Conservation (phyloP, 2,797 vertebrate genomes). For the Enteromius radiatus region DNA sequence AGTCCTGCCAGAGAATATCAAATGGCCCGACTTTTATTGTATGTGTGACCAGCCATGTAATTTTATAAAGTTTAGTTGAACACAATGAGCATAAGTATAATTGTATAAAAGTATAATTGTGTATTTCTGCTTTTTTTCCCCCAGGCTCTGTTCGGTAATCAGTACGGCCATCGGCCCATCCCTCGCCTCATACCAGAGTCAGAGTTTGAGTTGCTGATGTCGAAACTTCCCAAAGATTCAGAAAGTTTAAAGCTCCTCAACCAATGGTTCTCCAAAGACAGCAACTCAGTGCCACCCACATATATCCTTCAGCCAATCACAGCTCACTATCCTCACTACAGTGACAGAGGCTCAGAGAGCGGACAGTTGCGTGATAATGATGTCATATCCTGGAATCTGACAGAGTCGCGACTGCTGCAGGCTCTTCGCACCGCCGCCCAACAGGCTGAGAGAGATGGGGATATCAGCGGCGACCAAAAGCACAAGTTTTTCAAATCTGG, state of each 20-base stretch:
- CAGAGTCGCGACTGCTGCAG: slow-evolving; percentile 71
- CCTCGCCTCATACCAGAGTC: slow-evolving; percentile 74
- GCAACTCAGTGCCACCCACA: slow-evolving; percentile 76
- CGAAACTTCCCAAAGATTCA: slow-evolving; percentile 71
- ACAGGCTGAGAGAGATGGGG: slow-evolving; percentile 71
- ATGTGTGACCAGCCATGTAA: slow-evolving; percentile 63
- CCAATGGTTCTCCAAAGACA: slow-evolving; percentile 77
- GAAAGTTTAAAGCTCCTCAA: slow-evolving; percentile 71
- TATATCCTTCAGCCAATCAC: slow-evolving; percentile 82
- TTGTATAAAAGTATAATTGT: not conserved
- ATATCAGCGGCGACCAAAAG: slow-evolving; percentile 74
- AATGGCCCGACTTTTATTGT: slow-evolving; percentile 79
- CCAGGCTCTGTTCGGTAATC: slow-evolving; percentile 68
- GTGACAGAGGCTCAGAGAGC: slow-evolving; percentile 66
- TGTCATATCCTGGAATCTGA: slow-evolving; percentile 62
- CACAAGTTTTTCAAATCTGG: slow-evolving; percentile 79
- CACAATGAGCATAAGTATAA: too few relatives aligned
- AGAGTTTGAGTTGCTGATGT: slow-evolving; percentile 77
- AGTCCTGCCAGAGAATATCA: slow-evolving; percentile 75
- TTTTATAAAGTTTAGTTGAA: not conserved
- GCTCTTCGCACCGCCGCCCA: slow-evolving; percentile 72
- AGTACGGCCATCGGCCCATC: slow-evolving; percentile 76
- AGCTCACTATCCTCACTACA: slow-evolving; percentile 71
- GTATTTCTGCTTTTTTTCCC: not conserved
- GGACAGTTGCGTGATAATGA: slow-evolving; percentile 56